Evolutionary conservation across 2,888 invertebrate genomes (phyloP).

Genomic region (Drosophila emarginata): DNA sequence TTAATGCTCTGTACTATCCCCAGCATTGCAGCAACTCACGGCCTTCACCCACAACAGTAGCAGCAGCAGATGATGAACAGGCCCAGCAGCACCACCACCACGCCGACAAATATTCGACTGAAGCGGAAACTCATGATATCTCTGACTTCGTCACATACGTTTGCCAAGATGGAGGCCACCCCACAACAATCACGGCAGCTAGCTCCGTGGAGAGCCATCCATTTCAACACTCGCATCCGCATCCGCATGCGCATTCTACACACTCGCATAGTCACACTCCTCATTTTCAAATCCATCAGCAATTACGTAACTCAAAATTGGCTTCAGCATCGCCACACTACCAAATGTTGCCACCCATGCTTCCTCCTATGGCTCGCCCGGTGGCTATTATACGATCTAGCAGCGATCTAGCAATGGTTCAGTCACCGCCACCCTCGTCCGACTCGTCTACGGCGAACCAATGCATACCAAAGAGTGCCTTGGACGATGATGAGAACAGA

Average conservation of each 20-base stretch:
- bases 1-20: slow-evolving; percentile 83
- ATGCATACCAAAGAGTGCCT: slow-evolving; percentile 66
- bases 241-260: slow-evolving; percentile 45
- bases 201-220: slow-evolving; percentile 43
- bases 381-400: slow-evolving; percentile 97
- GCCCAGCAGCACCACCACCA: slow-evolving; percentile 51
- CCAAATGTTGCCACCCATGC: slow-evolving; percentile 95
- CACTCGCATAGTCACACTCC: slow-evolving; percentile 55
- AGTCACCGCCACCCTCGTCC: slow-evolving; percentile 86
- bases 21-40: slow-evolving; percentile 77
- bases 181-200: slow-evolving; percentile 24
- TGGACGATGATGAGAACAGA: slow-evolving; percentile 44
- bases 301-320: slow-evolving; percentile 48
- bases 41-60: slow-evolving; percentile 52
- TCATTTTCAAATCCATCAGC: slow-evolving; percentile 61
- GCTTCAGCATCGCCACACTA: slow-evolving; percentile 59
- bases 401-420: slow-evolving; percentile 86
- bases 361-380: slow-evolving; percentile 97
- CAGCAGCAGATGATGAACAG: slow-evolving; percentile 48
- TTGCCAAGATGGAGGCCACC: slow-evolving; percentile 93
- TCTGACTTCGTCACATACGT: slow-evolving; percentile 98
- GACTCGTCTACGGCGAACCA: slow-evolving; percentile 83
- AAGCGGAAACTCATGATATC: slow-evolving; percentile 89
- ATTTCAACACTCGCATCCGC: slow-evolving; percentile 48
- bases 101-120: slow-evolving; percentile 86